Evolutionary conservation across 1,140 invertebrate genomes (phyloP).

Genomic region (Cheumatopsyche charites): DNA sequence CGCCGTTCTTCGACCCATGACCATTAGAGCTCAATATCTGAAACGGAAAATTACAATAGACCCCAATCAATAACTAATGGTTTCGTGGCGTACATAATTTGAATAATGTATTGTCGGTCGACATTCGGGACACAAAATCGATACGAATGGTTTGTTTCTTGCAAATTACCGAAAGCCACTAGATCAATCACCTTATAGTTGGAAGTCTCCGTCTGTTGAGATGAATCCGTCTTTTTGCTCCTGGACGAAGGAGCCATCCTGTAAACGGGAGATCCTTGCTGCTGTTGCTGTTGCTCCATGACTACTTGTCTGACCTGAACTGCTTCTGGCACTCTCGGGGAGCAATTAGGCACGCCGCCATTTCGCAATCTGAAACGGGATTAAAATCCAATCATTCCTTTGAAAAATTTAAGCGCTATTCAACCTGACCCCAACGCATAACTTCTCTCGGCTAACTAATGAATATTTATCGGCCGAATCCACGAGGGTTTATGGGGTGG

Average conservation of each 20-base stretch:
- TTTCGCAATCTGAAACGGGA: conserved; percentile 49
- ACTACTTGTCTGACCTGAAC: conserved; percentile 22
- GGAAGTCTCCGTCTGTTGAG: conserved; percentile 56
- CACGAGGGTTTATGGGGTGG: conserved; percentile 20
- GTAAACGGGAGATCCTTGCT: conserved; percentile 40
- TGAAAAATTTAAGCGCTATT: too few relatives aligned
- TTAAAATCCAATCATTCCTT: conserved; percentile 1
- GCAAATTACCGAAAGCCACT: background rate
- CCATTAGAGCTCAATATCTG: conserved; percentile 44
- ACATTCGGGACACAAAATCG: too few relatives aligned
- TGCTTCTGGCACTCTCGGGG: conserved; percentile 21
- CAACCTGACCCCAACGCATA: background rate
- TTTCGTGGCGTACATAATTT: conserved; percentile 12
- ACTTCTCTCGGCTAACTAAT: conserved; percentile 6
- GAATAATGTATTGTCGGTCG: conserved; percentile 9
- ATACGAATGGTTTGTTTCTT: background rate
- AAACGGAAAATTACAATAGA: conserved; percentile 17
- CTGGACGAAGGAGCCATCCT: conserved; percentile 31
- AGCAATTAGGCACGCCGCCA: conserved; percentile 48
- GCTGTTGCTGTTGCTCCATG: conserved; percentile 47
- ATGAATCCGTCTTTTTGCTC: conserved; percentile 57
- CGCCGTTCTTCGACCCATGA: conserved; percentile 51
- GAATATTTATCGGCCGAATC: conserved; percentile 32
- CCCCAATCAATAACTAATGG: background rate
- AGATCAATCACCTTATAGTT: conserved; percentile 42